phyloP scores from a whole-genome alignment of 2,888 invertebrate genomes.

The Cryptocephalus moraei region DNA sequence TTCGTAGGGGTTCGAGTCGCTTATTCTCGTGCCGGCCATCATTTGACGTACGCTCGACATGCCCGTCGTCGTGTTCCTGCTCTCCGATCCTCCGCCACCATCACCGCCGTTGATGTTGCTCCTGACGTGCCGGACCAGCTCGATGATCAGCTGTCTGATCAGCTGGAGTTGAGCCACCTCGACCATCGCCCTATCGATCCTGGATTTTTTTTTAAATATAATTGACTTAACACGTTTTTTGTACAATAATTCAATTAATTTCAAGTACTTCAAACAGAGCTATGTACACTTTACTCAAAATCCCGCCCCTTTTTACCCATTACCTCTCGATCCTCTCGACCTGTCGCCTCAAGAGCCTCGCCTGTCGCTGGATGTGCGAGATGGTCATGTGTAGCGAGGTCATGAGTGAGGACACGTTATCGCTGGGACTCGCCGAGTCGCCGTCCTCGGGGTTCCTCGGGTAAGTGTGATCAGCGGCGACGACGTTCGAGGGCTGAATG shows the following conservation, averaged over 20 bases:
- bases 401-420: constrained; percentile 29
- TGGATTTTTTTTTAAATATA: too few relatives aligned
- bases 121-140: constrained; percentile 49
- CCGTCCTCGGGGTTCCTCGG: constrained; percentile 21
- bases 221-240: too few relatives aligned
- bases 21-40: constrained; percentile 39
- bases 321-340: constrained; percentile 28
- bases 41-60: constrained; percentile 36
- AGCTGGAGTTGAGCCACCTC: constrained; percentile 45
- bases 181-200: constrained; percentile 34
- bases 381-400: constrained; percentile 33
- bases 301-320: too few relatives aligned
- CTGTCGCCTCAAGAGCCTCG: constrained; percentile 30
- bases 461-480: constrained; percentile 34
- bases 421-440: constrained; percentile 1
- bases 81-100: neutral
- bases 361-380: constrained; percentile 33
- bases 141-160: constrained; percentile 53
- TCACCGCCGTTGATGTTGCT: constrained; percentile 34
- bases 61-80: constrained; percentile 25
- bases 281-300: too few relatives aligned
- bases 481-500: constrained; percentile 11
- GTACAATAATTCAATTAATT: neutral
- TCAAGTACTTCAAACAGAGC: too few relatives aligned
- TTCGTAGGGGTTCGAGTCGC: constrained; percentile 32